These are phyloP conservation scores for Trypoxylus dichotomus DNA, from an alignment of 1,140 invertebrate species.

Conservation along the genomic window DNA sequence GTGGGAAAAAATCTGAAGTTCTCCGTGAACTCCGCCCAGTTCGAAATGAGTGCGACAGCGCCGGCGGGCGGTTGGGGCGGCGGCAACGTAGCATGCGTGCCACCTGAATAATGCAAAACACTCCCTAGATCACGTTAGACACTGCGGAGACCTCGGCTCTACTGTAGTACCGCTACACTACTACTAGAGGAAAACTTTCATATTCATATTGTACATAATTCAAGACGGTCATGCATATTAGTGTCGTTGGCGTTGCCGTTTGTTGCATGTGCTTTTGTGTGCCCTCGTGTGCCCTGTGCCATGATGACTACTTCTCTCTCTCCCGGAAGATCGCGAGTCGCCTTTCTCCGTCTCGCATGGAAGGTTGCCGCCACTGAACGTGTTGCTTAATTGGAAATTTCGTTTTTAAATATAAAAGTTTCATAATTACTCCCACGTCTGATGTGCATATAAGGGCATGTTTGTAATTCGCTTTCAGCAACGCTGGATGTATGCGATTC, in stretches of 20 bases:
- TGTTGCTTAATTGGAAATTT: conserved; percentile 18
- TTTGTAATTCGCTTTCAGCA: neutral
- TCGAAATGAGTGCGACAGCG: conserved; percentile 18
- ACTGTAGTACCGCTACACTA: neutral
- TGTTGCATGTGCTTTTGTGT: conserved; percentile 25
- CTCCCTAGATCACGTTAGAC: conserved; percentile 24
- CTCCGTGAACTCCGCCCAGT: conserved; percentile 10
- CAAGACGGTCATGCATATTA: conserved; percentile 25
- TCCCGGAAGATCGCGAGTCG: neutral
- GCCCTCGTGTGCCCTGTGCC: neutral
- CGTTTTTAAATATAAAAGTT: conserved; percentile 21
- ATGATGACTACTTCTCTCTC: neutral
- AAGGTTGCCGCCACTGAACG: neutral
- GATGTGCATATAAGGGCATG: neutral
- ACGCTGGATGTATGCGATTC: neutral
- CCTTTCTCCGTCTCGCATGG: neutral
- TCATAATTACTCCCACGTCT: neutral
- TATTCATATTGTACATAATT: conserved; percentile 26
- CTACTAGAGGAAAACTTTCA: conserved; percentile 25
- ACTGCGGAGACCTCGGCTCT: conserved; percentile 12
- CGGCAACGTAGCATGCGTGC: conserved; percentile 16
- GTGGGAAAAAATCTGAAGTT: conserved; percentile 25
- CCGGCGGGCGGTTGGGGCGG: neutral
- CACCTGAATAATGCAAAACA: conserved; percentile 20
- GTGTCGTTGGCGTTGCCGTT: conserved; percentile 19